Conservation (phyloP, 1,140 invertebrate genomes). For the Drosophila hydei region DNA sequence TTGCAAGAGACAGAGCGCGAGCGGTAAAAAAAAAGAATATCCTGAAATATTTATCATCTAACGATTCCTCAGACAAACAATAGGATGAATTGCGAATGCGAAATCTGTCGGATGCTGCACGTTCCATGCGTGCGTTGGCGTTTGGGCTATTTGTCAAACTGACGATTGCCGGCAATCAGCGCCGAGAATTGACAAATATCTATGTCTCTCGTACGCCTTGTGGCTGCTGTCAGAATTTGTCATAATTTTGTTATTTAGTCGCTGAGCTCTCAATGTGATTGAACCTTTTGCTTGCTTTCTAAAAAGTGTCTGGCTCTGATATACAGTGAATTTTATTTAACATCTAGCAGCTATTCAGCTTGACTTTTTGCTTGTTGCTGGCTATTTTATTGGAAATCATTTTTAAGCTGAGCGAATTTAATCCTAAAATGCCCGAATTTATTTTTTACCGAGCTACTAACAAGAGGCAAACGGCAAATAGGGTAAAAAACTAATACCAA, state of each 20-base stretch:
- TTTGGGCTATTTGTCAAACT: constrained; percentile 53
- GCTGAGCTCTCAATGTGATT: not conserved
- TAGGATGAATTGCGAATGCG: constrained; percentile 40
- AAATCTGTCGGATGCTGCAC: constrained; percentile 23
- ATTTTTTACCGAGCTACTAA: too few species aligned
- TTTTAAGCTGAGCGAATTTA: constrained; percentile 10
- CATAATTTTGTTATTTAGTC: constrained; percentile 56
- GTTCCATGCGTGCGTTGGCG: constrained; percentile 74
- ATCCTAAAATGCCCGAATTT: constrained; percentile 11
- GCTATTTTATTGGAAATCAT: constrained; percentile 4
- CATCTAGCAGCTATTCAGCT: too few species aligned
- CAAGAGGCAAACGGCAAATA: not conserved
- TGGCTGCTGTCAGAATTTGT: constrained; percentile 59
- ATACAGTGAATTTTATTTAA: too few species aligned
- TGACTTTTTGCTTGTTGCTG: constrained; percentile 2
- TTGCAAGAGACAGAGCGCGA: not conserved
- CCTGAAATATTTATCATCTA: constrained; percentile 75
- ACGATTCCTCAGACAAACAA: constrained; percentile 54
- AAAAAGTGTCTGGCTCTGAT: not conserved
- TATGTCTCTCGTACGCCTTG: constrained; percentile 19
- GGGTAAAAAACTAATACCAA: constrained; percentile 64
- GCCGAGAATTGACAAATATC: constrained; percentile 60
- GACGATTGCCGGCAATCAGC: constrained; percentile 74
- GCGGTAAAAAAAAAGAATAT: constrained; percentile 36
- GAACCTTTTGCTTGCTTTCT: not conserved